phyloP scores from a whole-genome alignment of 2,113 vertebrate genomes.

The Micronisus gabar region DNA sequence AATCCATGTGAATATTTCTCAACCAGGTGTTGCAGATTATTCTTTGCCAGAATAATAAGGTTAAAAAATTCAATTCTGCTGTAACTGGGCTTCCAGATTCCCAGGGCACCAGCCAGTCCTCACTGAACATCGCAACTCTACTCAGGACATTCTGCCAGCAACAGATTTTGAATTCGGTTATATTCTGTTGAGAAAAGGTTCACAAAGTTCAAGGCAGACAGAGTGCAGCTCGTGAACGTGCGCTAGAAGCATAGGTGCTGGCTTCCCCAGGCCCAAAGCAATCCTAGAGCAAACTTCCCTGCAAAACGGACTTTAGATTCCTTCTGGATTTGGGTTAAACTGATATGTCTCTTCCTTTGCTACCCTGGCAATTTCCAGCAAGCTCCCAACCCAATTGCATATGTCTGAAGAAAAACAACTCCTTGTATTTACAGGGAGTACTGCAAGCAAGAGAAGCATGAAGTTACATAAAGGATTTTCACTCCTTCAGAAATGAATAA shows the following conservation, averaged over 20 bases:
- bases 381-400: background rate
- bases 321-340: background rate
- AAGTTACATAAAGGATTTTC: conserved; percentile 46
- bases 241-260: background rate
- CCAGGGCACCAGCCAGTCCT: background rate
- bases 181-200: background rate
- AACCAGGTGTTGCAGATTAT: background rate
- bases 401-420: background rate
- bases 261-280: background rate
- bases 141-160: background rate
- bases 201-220: background rate
- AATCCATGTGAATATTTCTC: background rate
- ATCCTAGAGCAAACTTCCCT: background rate
- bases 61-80: background rate
- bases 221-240: background rate
- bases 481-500: conserved; percentile 33
- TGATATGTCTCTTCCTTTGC: background rate
- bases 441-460: background rate
- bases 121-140: background rate
- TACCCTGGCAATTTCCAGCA: background rate
- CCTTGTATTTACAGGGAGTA: background rate
- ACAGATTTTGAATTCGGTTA: background rate
- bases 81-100: background rate
- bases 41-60: background rate
- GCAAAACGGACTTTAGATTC: background rate